Evolutionary conservation across 2,113 vertebrate genomes (phyloP), one percentile per base, ranked within the genome.

Genomic region (Rhinolophus sinicus): DNA sequence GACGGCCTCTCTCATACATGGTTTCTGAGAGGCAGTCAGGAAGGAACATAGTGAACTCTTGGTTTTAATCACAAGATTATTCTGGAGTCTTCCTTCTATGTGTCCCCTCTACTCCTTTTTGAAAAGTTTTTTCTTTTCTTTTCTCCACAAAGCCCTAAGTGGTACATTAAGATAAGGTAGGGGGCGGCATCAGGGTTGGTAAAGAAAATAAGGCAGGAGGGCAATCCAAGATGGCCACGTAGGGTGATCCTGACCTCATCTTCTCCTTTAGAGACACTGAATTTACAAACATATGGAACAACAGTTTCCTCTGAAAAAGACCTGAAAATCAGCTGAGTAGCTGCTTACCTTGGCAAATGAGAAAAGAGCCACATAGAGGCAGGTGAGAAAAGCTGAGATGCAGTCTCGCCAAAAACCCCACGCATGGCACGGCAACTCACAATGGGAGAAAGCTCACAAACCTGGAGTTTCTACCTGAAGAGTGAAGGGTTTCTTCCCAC

Each of bases 401-500:
- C 11, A 0, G 40, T 64, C 56, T 30, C 6, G 2, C 67, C 90
- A 11, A 38, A 65, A 30, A 30, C 65, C 19, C 67, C 73, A 11
- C 8, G 12, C 12, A 19, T 21, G n/a, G 6, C 0, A 0, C 14
- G 3, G 19, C 9, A 24, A 54, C 47, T 40, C 60, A 19, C 70
- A 40, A 19, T 9, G 9, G 72, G 11, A 1, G 16, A 30, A 35
- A 9, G 19, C 33, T 40, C 73, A 50, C 40, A 14, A 67, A 52
- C 88, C 44, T 21, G 13, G 6, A 33, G 18, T 1, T 4, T 60
- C 24, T 47, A n/a, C 7, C 18, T 19, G 11, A 52, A 56, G 40
- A 86, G 10, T 6, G n/a, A 60, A 30, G n/a, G 19, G 18, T 26
- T 40, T 10, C 1, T n/a, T 5, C 54, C 26, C 33, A 52, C 24